These are phyloP conservation scores for Ophion ventricosus DNA, from an alignment of 2,888 invertebrate genomes.

Conservation along the genomic window DNA sequence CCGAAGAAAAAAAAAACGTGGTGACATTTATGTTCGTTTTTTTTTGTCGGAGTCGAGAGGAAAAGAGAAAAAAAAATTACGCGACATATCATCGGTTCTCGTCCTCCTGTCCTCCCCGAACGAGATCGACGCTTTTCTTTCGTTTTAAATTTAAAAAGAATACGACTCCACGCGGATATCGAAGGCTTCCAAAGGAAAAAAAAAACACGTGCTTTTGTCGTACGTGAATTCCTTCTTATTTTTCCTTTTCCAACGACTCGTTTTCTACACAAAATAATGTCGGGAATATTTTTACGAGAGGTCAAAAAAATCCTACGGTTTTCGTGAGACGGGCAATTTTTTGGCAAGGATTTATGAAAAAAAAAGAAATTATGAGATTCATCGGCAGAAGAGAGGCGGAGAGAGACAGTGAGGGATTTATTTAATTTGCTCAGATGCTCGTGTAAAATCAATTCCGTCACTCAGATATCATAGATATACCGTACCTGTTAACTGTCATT, in stretches of 20 bases:
- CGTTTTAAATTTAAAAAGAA: neutral
- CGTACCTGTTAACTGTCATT: slow-evolving; percentile 56
- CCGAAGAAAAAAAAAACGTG: neutral
- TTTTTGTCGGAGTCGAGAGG: neutral
- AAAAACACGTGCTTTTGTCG: slow-evolving; percentile 17
- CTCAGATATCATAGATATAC: slow-evolving; percentile 59
- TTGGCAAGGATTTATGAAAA: neutral
- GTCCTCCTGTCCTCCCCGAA: neutral
- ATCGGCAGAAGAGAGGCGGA: neutral
- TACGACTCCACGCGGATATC: slow-evolving; percentile 5
- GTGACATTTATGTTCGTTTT: neutral
- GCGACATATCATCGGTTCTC: slow-evolving; percentile 53
- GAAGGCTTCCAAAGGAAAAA: slow-evolving; percentile 35
- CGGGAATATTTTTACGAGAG: neutral
- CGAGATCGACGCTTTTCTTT: slow-evolving; percentile 3
- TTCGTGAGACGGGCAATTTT: slow-evolving; percentile 14
- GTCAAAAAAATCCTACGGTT: neutral
- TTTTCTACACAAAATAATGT: slow-evolving; percentile 27
- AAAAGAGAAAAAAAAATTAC: neutral
- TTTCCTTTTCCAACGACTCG: slow-evolving; percentile 1
- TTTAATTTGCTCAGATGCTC: slow-evolving; percentile 61
- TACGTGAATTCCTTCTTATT: slow-evolving; percentile 2
- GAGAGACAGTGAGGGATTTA: slow-evolving; percentile 5
- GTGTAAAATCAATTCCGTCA: slow-evolving; percentile 57
- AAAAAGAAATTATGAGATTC: slow-evolving; percentile 21